These are phyloP conservation scores for Neomorphus geoffroyi DNA, from an alignment of 2,797 vertebrate genomes.

Conservation along the genomic window DNA sequence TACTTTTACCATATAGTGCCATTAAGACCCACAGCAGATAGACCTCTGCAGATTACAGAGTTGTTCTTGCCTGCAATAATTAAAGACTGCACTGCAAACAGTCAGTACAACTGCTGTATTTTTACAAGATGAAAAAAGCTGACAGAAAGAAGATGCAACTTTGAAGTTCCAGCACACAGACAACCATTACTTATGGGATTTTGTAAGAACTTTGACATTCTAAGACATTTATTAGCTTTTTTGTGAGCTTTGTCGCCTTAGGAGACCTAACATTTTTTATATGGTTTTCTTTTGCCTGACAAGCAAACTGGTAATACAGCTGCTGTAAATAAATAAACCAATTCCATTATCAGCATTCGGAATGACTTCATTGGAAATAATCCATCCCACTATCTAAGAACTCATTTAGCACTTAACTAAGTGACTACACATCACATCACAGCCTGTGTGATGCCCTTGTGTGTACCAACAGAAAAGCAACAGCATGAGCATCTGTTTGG, in stretches of 20 bases:
- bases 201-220: not conserved
- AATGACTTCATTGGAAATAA: not conserved
- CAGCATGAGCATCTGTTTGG: fast-evolving
- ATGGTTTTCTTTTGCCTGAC: not conserved
- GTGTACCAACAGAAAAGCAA: not conserved
- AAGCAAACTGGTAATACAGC: not conserved
- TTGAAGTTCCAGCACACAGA: not conserved
- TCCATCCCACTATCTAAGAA: not conserved
- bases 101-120: not conserved
- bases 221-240: not conserved
- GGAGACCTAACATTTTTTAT: not conserved
- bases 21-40: constrained; percentile 14
- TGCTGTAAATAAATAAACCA: constrained; percentile 4
- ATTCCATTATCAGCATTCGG: not conserved
- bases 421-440: not conserved
- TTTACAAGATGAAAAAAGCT: not conserved
- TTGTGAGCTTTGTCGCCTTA: not conserved
- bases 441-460: not conserved
- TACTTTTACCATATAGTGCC: not conserved
- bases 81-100: constrained; percentile 1
- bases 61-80: constrained; percentile 27
- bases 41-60: constrained; percentile 31
- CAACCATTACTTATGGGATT: not conserved
- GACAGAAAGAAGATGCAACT: not conserved
- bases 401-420: not conserved